phyloP scores from a whole-genome alignment of 2,888 invertebrate species.

The Drosophila sordidula region DNA sequence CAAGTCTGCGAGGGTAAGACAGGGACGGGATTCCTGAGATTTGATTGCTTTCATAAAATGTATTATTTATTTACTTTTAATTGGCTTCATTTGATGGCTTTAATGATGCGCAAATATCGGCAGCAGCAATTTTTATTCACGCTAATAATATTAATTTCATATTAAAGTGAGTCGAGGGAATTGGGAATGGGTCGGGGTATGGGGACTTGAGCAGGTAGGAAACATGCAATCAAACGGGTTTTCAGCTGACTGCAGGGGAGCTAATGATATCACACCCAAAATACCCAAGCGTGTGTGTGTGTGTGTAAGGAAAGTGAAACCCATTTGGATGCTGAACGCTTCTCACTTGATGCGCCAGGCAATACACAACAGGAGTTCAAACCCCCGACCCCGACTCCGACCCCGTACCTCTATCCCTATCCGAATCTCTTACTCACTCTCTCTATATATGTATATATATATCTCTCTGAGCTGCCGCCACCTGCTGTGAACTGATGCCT shows the following conservation, averaged over 20 bases:
- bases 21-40: conserved; percentile 13
- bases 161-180: conserved; percentile 26
- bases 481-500: conserved; percentile 83
- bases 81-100: conserved; percentile 79
- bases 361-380: conserved; percentile 71
- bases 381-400: conserved; percentile 1
- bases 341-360: conserved; percentile 83
- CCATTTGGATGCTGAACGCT: conserved; percentile 57
- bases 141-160: conserved; percentile 76
- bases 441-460: neutral
- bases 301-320: conserved; percentile 69
- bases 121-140: conserved; percentile 69
- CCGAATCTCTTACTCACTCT: neutral
- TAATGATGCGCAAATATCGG: conserved; percentile 79
- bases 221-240: conserved; percentile 67
- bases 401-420: neutral
- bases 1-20: neutral
- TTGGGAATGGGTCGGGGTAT: conserved; percentile 1
- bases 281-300: conserved; percentile 25
- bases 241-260: conserved; percentile 50
- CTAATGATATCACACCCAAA: conserved; percentile 81
- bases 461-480: conserved; percentile 47
- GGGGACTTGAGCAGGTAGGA: conserved; percentile 41
- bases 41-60: conserved; percentile 77
- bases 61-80: conserved; percentile 81